Evolutionary conservation across 2,888 invertebrate genomes (phyloP).

Genomic region (Calameuta idolon): DNA sequence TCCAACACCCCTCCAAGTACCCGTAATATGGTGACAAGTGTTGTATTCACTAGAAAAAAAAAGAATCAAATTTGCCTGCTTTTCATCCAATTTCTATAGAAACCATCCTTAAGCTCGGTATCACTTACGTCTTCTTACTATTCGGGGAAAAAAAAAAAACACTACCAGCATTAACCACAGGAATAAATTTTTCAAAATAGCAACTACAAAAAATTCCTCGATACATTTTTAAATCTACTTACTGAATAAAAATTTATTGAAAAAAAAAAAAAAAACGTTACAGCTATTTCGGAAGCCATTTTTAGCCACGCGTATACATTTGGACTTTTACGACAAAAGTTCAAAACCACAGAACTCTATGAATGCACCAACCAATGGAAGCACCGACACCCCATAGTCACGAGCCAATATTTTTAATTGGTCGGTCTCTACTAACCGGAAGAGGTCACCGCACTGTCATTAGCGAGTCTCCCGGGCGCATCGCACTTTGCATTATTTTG

Average conservation of each 20-base stretch:
- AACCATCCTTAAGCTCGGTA: neutral
- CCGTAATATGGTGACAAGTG: constrained; percentile 35
- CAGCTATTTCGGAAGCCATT: neutral
- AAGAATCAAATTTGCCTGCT: constrained; percentile 9
- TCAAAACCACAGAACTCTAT: neutral
- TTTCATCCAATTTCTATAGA: neutral
- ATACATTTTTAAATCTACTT: neutral
- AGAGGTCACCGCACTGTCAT: neutral
- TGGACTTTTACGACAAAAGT: neutral
- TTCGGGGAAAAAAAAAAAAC: neutral
- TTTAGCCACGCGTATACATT: neutral
- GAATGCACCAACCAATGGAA: neutral
- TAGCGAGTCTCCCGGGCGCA: neutral
- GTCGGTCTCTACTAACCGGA: neutral
- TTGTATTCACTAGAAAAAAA: constrained; percentile 28
- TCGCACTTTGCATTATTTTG: constrained; percentile 5
- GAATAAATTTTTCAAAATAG: neutral
- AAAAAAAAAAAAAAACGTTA: no score
- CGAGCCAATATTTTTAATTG: constrained; percentile 8
- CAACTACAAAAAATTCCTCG: neutral
- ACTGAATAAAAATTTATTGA: no score
- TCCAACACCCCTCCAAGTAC: constrained; percentile 29
- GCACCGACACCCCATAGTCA: neutral
- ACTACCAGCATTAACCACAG: neutral
- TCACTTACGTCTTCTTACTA: neutral